Percentiles rank a stretch among this genome's conserved stretches.
These are phyloP conservation scores for Crossocerus cetratus DNA, from an alignment of 2,888 invertebrate species.

Conservation along the genomic window DNA sequence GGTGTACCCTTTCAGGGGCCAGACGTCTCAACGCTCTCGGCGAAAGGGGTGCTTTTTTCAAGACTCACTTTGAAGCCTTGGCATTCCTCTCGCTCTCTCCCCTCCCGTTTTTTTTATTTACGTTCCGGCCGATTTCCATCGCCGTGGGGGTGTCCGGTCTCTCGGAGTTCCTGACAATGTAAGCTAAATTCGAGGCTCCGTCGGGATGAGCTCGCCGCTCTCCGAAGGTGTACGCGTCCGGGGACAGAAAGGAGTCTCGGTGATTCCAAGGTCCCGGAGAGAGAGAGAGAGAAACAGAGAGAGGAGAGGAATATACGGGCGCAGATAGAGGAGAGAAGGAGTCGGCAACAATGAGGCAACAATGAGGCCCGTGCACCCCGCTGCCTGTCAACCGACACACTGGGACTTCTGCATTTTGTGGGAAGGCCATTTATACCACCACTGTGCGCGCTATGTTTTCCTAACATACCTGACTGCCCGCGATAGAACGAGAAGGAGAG, in stretches of 20 bases:
- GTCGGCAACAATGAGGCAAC: slow-evolving; percentile 73
- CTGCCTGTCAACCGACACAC: slow-evolving; percentile 56
- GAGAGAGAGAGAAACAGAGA: slow-evolving; percentile 46
- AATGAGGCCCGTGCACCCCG: slow-evolving; percentile 64
- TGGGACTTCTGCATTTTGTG: slow-evolving; percentile 61
- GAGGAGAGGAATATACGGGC: slow-evolving; percentile 48
- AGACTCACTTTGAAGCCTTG: background rate
- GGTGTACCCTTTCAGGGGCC: slow-evolving; percentile 24
- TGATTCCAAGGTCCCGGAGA: slow-evolving; percentile 29
- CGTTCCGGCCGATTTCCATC: slow-evolving; percentile 43
- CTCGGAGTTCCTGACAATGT: slow-evolving; percentile 50
- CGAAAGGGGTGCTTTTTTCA: slow-evolving; percentile 36
- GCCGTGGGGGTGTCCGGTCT: slow-evolving; percentile 55
- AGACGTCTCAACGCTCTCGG: slow-evolving; percentile 14
- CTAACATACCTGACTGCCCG: slow-evolving; percentile 63
- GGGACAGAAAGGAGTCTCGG: background rate
- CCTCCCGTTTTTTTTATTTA: slow-evolving; percentile 24
- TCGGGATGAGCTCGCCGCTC: slow-evolving; percentile 16
- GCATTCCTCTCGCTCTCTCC: slow-evolving; percentile 1
- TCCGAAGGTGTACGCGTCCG: background rate
- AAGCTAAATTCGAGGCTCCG: slow-evolving; percentile 54
- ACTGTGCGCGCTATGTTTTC: slow-evolving; percentile 48
- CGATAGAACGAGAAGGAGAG: too few relatives aligned
- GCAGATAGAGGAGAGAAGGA: slow-evolving; percentile 59
- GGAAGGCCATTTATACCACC: slow-evolving; percentile 61